Evolutionary conservation across 2,113 vertebrate species (phyloP), one percentile per base, ranked within the genome.

Genomic region (Aldabrachelys gigantea): DNA sequence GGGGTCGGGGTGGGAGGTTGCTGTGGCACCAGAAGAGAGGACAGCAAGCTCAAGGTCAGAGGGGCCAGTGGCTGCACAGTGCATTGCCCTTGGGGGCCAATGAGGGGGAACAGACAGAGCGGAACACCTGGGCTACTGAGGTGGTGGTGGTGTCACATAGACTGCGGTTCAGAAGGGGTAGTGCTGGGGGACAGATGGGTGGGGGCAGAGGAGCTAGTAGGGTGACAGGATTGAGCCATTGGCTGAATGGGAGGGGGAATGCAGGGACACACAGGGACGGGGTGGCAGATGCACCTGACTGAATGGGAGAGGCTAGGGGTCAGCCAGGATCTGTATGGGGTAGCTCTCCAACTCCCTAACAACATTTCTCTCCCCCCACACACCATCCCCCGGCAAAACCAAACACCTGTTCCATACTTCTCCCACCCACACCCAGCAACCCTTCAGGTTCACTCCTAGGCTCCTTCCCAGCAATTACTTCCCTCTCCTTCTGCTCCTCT

Each of bases 381-480:
- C 1, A 4, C 27, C 57, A 12, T 0, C 57, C 27, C 27, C 57
- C 5, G 2, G 6, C 13, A 65, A 31, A 65, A 49, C 47, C 12
- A 65, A 35, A 19, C 62, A 16, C 62, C 16, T 35, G 62, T 65
- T n/a, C 14, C 16, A 65, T 65, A 8, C 62, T 65, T 62, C 12
- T 62, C 7, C 16, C 31, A 19, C 35, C 16, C 62, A n/a, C 2
- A 65, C 35, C 31, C 31, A 65, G 31, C 8, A 65, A 19, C 31
- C 31, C 31, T 65, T 16, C 31, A n/a, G 31, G 31, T 65, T n/a
- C 16, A n/a, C 31, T n/a, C 31, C 35, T 8, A 19, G 31, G 31
- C 31, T n/a, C 31, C 31, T 65, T 65, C 13, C 57, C 6, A 29
- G 57, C 14, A 65, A 14, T 62, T 31, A 62, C 13, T 62, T 62